Conservation (phyloP, 2,888 invertebrate genomes). For the Trichopria drosophilae region DNA sequence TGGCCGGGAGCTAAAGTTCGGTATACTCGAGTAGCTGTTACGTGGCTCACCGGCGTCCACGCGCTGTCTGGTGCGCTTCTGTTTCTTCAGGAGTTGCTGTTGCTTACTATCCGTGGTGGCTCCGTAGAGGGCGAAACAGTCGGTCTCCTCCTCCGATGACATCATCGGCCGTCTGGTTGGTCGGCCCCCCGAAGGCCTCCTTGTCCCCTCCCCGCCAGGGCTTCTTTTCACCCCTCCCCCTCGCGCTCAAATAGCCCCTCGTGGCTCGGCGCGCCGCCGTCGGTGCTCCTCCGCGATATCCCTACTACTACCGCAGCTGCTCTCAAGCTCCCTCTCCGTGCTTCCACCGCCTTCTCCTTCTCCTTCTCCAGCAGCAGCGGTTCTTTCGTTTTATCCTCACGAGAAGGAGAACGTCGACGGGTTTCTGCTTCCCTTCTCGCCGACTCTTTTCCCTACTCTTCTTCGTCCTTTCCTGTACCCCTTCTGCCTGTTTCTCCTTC, state of each 20-base stretch:
- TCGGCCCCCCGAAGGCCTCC: slow-evolving; percentile 81
- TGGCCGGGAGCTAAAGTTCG: slow-evolving; percentile 76
- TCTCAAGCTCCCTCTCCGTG: slow-evolving; percentile 36
- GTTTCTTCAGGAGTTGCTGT: slow-evolving; percentile 81
- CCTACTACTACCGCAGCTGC: slow-evolving; percentile 39
- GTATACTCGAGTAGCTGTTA: slow-evolving; percentile 85
- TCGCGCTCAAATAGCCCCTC: slow-evolving; percentile 66
- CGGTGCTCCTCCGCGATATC: slow-evolving; percentile 46
- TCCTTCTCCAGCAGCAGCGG: slow-evolving; percentile 30
- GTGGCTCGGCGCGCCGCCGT: slow-evolving; percentile 65
- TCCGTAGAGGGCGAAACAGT: slow-evolving; percentile 91
- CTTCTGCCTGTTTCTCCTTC: slow-evolving; percentile 34
- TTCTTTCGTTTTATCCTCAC: slow-evolving; percentile 36
- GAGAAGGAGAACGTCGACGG: slow-evolving; percentile 41
- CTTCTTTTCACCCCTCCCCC: slow-evolving; percentile 63
- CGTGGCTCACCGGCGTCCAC: slow-evolving; percentile 95
- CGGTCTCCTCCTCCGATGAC: slow-evolving; percentile 96
- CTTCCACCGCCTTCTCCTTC: slow-evolving; percentile 34
- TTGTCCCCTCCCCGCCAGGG: slow-evolving; percentile 67
- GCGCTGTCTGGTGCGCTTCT: slow-evolving; percentile 92
- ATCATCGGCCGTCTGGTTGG: slow-evolving; percentile 78
- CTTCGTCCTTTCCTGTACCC: slow-evolving; percentile 36
- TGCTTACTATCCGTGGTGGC: slow-evolving; percentile 65
- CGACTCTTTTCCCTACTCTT: slow-evolving; percentile 32
- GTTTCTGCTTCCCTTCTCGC: slow-evolving; percentile 29